These are phyloP conservation scores for Pocillopora grandis DNA, from an alignment of 92 coral and sea anemone genomes.

Conservation along the genomic window DNA sequence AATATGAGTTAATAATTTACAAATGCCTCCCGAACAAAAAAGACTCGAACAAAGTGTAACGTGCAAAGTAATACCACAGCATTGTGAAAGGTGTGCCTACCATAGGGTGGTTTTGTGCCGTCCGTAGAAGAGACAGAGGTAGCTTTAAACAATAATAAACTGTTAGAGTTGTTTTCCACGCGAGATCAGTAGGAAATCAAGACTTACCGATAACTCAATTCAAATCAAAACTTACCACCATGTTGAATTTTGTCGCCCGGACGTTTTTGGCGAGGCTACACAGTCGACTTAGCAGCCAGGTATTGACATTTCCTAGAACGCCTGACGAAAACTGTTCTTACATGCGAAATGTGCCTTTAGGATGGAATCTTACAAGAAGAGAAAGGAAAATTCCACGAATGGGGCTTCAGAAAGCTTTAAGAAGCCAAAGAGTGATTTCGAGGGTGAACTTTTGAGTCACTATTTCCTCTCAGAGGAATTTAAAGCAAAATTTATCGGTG, in stretches of 20 bases:
- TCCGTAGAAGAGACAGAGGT: slow-evolving; percentile 93
- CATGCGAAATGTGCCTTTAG: no score
- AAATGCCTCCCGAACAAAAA: no score
- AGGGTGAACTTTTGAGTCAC: slow-evolving; percentile 43
- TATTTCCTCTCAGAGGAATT: slow-evolving; percentile 68
- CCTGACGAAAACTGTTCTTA: slow-evolving; percentile 28
- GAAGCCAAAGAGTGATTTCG: slow-evolving; percentile 41
- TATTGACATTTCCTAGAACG: background rate
- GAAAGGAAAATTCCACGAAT: slow-evolving; percentile 6
- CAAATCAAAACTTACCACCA: slow-evolving; percentile 83
- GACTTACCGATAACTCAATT: background rate
- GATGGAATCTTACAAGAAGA: slow-evolving; percentile 56
- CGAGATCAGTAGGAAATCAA: background rate
- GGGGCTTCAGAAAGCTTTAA: slow-evolving; percentile 29
- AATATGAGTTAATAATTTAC: no score
- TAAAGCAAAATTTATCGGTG: slow-evolving; percentile 59
- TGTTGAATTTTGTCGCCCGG: slow-evolving; percentile 53
- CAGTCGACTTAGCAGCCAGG: slow-evolving; percentile 26
- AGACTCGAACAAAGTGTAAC: background rate
- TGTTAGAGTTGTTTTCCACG: background rate
- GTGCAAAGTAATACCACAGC: background rate
- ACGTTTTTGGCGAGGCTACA: slow-evolving; percentile 17
- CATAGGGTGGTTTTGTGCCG: slow-evolving; percentile 99
- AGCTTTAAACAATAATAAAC: slow-evolving; percentile 57
- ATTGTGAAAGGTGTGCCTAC: slow-evolving; percentile 33